Conservation (phyloP, 2,113 vertebrate genomes). For the Casuarius casuarius region DNA sequence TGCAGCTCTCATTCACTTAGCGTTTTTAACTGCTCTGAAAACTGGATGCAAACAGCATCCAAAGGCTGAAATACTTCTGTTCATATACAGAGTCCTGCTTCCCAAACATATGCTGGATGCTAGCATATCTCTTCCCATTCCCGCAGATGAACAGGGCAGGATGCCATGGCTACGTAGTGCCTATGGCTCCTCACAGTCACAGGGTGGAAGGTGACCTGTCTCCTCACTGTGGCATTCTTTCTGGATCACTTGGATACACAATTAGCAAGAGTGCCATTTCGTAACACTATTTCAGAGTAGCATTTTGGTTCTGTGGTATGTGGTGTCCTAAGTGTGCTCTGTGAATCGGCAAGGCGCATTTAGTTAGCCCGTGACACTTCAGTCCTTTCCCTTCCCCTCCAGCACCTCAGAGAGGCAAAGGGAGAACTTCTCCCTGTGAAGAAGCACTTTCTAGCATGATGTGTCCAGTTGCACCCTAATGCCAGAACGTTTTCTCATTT, state of each 20-base stretch:
- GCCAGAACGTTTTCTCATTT: neutral
- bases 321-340: neutral
- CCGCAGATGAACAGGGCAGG: neutral
- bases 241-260: neutral
- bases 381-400: neutral
- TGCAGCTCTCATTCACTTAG: neutral
- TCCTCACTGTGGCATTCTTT: neutral
- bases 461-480: neutral
- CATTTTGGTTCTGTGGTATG: neutral
- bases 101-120: rapidly evolving
- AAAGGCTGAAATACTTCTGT: neutral
- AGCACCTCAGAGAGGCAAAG: neutral
- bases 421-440: neutral
- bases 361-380: neutral
- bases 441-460: neutral
- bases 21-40: neutral
- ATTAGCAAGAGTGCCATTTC: neutral
- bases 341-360: neutral
- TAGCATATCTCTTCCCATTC: neutral
- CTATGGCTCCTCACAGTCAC: rapidly evolving
- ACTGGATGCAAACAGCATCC: neutral
- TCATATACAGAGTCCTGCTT: neutral
- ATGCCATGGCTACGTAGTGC: neutral
- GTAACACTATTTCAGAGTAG: too few relatives aligned
- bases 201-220: neutral